Percentiles rank a stretch among this genome's conserved stretches.
Evolutionary conservation across 2,113 vertebrate species (phyloP).

Genomic region (Mus pahari): DNA sequence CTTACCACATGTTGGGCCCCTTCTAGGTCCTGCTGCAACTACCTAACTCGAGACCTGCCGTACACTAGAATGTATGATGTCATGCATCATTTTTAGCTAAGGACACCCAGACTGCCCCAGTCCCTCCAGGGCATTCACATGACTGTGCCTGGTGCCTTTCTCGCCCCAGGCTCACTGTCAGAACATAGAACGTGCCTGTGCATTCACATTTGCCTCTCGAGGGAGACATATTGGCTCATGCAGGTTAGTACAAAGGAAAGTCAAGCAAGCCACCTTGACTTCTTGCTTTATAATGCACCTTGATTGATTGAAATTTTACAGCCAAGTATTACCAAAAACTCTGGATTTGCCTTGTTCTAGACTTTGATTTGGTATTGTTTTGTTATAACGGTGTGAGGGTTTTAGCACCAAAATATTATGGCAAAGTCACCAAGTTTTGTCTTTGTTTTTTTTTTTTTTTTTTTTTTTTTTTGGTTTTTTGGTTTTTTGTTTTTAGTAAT

Average conservation of each 20-base stretch:
- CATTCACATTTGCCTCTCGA: neutral
- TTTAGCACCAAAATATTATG: neutral
- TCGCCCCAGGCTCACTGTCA: neutral
- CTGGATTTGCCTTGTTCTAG: neutral
- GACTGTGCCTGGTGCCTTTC: neutral
- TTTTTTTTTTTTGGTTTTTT: neutral
- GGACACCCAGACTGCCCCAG: neutral
- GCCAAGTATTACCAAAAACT: neutral
- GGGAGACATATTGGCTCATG: neutral
- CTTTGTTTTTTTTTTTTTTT: too few species aligned
- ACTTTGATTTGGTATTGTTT: neutral
- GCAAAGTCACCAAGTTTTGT: neutral
- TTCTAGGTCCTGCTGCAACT: neutral
- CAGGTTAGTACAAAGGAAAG: neutral
- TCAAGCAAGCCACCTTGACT: neutral
- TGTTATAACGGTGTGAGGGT: neutral
- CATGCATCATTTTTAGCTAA: fast-evolving
- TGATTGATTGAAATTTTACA: neutral
- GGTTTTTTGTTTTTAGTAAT: neutral
- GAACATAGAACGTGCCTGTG: fast-evolving
- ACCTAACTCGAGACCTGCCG: neutral
- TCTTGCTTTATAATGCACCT: neutral
- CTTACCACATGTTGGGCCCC: fast-evolving
- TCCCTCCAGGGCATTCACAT: neutral
- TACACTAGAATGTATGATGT: neutral